These are phyloP conservation scores for Garrulus glandarius DNA, from an alignment of 2,797 vertebrate species.

Conservation along the genomic window DNA sequence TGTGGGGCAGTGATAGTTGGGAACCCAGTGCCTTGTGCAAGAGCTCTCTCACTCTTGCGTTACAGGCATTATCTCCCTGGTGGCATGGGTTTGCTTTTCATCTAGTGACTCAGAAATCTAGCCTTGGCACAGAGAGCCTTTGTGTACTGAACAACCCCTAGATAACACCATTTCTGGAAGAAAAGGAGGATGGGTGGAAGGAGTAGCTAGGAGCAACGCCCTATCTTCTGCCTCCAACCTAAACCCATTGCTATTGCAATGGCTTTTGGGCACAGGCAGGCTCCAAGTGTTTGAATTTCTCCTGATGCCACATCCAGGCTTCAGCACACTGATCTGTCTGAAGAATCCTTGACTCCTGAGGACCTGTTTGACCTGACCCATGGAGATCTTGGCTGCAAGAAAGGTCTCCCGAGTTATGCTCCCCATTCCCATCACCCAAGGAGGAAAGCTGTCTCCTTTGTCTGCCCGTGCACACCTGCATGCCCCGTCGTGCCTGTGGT, in stretches of 20 bases:
- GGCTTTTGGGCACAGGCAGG: background rate
- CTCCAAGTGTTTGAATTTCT: background rate
- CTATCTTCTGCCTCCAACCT: background rate
- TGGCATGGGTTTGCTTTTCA: background rate
- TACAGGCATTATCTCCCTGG: background rate
- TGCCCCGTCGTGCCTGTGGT: accelerated
- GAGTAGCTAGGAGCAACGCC: background rate
- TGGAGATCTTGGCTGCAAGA: background rate
- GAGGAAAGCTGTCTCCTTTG: background rate
- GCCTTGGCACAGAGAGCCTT: background rate
- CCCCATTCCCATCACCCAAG: accelerated
- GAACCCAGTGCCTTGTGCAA: background rate
- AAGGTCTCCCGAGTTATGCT: background rate
- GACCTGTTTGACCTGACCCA: background rate
- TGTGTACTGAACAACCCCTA: background rate
- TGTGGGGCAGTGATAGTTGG: accelerated
- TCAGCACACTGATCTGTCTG: accelerated
- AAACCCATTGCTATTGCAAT: accelerated
- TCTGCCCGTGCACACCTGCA: background rate
- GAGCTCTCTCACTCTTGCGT: background rate
- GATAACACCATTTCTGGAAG: background rate
- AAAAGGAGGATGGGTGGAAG: background rate
- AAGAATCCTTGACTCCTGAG: background rate
- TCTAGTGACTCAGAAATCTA: background rate
- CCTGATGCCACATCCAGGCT: background rate